Conservation (phyloP, 35 echinoderm and acorn worm species). For the Acanthaster planci region DNA sequence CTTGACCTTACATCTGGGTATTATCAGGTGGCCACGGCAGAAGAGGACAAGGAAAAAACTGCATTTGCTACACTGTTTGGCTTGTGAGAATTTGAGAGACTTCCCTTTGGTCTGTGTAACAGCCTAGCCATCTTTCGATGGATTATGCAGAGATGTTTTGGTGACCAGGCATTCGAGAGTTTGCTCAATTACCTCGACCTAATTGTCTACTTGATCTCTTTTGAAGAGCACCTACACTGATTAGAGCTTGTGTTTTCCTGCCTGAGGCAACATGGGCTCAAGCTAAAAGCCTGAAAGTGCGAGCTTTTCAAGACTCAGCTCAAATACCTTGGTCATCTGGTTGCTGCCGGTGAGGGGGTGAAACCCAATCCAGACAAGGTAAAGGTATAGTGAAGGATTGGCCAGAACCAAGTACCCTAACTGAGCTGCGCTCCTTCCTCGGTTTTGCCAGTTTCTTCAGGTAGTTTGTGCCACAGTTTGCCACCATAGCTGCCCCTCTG, state of each 20-base stretch:
- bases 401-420: slow-evolving; percentile 15
- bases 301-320: slow-evolving; percentile 25
- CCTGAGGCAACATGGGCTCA: background rate
- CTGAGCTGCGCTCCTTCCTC: slow-evolving; percentile 42
- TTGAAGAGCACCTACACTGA: slow-evolving; percentile 37
- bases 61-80: slow-evolving; percentile 66
- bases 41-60: slow-evolving; percentile 50
- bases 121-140: slow-evolving; percentile 64
- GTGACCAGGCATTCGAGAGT: slow-evolving; percentile 53
- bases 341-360: background rate
- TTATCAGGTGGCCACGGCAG: slow-evolving; percentile 42
- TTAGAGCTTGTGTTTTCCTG: slow-evolving; percentile 16
- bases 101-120: slow-evolving; percentile 76
- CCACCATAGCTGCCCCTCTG: slow-evolving; percentile 52
- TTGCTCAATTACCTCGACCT: slow-evolving; percentile 63
- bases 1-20: slow-evolving; percentile 34
- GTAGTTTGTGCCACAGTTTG: slow-evolving; percentile 51
- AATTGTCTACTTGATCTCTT: slow-evolving; percentile 47
- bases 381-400: slow-evolving; percentile 3
- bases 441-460: slow-evolving; percentile 44
- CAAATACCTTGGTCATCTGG: slow-evolving; percentile 36
- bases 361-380: slow-evolving; percentile 25
- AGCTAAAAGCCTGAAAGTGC: slow-evolving; percentile 34
- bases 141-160: slow-evolving; percentile 59
- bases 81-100: slow-evolving; percentile 40